These are phyloP conservation scores for Teleogryllus oceanicus DNA, from an alignment of 2,888 invertebrate genomes.

Conservation along the genomic window DNA sequence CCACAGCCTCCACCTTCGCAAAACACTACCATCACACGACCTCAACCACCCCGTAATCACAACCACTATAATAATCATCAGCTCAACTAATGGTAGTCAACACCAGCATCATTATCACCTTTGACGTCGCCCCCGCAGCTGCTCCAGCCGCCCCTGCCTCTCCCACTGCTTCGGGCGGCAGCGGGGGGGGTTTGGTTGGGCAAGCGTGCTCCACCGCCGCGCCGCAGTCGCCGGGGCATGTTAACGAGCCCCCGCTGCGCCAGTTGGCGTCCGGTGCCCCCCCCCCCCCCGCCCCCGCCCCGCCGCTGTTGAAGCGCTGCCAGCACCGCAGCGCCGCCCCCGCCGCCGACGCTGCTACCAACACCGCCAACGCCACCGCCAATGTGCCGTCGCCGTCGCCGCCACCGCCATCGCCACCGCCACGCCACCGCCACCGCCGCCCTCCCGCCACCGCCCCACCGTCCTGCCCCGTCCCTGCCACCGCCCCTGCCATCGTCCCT, in stretches of 20 bases:
- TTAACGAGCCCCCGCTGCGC: constrained; percentile 18
- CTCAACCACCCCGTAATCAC: neutral
- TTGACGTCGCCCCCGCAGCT: neutral
- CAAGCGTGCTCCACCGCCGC: neutral
- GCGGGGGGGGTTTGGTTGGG: neutral
- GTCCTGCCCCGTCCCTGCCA: no score
- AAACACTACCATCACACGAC: constrained; percentile 1
- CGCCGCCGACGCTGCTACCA: no score
- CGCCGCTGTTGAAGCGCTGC: no score
- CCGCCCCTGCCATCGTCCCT: no score
- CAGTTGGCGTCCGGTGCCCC: constrained; percentile 9
- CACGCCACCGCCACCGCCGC: no score
- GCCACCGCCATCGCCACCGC: no score
- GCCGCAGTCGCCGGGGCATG: neutral
- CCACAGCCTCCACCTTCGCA: neutral
- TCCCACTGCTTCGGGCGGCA: no score
- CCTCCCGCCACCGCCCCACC: no score
- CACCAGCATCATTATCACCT: neutral
- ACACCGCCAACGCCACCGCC: no score
- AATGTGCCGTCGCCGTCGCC: no score
- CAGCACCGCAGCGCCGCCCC: no score
- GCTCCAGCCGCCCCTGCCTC: neutral
- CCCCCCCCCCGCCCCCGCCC: neutral
- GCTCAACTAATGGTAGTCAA: neutral
- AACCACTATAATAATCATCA: neutral